phyloP scores from a whole-genome alignment of 2,113 vertebrate genomes.

The Corydoras sp. region DNA sequence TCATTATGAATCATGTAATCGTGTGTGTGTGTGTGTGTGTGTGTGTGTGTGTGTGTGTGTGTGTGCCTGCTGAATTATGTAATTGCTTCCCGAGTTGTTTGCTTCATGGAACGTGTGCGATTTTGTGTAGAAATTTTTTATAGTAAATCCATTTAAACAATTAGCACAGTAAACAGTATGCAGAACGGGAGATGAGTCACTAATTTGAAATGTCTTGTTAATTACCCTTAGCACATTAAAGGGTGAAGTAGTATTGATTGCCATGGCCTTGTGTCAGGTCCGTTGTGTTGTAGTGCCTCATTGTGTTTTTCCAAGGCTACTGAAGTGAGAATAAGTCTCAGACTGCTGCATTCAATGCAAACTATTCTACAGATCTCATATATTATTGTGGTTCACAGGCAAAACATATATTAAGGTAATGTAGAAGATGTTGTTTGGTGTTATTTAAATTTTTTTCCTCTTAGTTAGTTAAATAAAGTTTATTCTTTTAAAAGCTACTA shows the following conservation, averaged over 20 bases:
- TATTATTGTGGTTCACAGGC: no score
- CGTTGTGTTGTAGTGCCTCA: conserved; percentile 20
- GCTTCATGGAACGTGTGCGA: background rate
- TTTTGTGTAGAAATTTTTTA: background rate
- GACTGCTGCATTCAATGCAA: background rate
- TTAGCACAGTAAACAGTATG: conserved; percentile 12
- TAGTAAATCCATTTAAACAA: background rate
- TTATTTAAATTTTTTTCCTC: no score
- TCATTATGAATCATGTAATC: background rate
- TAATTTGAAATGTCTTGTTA: conserved; percentile 41
- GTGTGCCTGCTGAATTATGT: background rate
- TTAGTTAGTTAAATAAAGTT: no score
- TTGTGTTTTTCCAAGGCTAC: conserved; percentile 20
- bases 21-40: background rate
- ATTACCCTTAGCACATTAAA: conserved; percentile 40
- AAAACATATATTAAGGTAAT: no score
- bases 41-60: no score
- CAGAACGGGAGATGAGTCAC: conserved; percentile 8
- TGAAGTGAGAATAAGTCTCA: conserved; percentile 29
- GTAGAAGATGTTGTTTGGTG: no score
- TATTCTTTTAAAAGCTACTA: no score
- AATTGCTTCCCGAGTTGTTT: background rate
- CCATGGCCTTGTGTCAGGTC: conserved; percentile 11
- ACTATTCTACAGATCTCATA: no score
- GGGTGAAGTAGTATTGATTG: conserved; percentile 45